Percentiles rank a stretch among this genome's conserved stretches.
Conservation (phyloP, 2,113 vertebrate genomes). For the Zingel zingel region DNA sequence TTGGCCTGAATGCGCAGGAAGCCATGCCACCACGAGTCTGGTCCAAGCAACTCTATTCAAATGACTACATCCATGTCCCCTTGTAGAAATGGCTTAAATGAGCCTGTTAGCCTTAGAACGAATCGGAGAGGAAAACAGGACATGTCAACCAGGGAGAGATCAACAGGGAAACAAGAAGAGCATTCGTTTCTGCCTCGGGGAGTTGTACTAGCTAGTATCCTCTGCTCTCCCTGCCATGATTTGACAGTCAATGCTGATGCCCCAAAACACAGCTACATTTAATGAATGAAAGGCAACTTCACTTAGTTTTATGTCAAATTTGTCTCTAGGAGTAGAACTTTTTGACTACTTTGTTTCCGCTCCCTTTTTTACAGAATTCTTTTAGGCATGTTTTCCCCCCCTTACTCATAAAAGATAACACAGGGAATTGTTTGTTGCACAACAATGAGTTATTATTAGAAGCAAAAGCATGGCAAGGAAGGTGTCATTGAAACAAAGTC, state of each 20-base stretch:
- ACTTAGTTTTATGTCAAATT: constrained; percentile 68
- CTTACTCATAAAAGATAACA: constrained; percentile 7
- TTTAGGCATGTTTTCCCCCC: not conserved
- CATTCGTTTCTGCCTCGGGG: constrained; percentile 80
- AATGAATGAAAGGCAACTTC: constrained; percentile 73
- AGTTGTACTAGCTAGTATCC: constrained; percentile 70
- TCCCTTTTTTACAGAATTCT: constrained; percentile 24
- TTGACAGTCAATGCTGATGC: constrained; percentile 75
- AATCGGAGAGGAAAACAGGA: constrained; percentile 74
- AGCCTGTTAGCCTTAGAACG: constrained; percentile 78
- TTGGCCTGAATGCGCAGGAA: constrained; percentile 75
- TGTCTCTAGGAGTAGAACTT: constrained; percentile 60
- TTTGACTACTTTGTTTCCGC: constrained; percentile 35
- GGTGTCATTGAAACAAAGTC: constrained; percentile 62
- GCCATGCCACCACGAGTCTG: constrained; percentile 75
- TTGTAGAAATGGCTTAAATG: constrained; percentile 79
- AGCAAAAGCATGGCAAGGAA: constrained; percentile 41
- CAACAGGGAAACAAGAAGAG: constrained; percentile 82
- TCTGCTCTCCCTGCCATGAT: constrained; percentile 72
- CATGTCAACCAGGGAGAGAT: constrained; percentile 83
- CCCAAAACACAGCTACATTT: constrained; percentile 61
- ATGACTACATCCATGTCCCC: constrained; percentile 75
- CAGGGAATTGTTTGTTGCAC: constrained; percentile 28
- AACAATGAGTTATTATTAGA: constrained; percentile 51
- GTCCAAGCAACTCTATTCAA: constrained; percentile 78